Percentiles rank a stretch among this genome's conserved stretches.
Conservation (phyloP, 2,888 invertebrate genomes). For the Aethes cnicana region DNA sequence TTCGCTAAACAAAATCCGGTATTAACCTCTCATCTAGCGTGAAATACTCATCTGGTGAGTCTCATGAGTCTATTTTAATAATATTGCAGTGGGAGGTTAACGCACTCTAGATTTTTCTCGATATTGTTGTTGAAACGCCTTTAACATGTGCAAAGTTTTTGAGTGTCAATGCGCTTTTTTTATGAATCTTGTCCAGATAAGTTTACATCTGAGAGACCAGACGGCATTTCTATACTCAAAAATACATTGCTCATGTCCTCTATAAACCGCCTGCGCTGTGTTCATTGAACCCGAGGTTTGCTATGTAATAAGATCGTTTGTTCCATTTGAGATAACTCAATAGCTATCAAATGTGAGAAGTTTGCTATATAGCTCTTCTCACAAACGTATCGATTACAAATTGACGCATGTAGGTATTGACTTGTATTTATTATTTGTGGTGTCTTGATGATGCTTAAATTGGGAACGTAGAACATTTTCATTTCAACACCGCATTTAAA, state of each 20-base stretch:
- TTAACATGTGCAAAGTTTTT: constrained; percentile 5
- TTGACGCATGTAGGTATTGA: constrained; percentile 5
- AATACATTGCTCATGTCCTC: constrained; percentile 14
- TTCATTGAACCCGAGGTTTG: constrained; percentile 16
- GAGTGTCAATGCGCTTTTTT: too few relatives aligned
- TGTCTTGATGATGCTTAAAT: too few relatives aligned
- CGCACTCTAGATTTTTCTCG: neutral
- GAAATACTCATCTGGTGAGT: constrained; percentile 7
- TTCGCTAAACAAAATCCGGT: neutral
- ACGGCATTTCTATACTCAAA: constrained; percentile 1
- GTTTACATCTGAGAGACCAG: constrained; percentile 1
- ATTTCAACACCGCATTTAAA: too few relatives aligned
- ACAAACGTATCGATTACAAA: constrained; percentile 18
- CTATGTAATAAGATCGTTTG: constrained; percentile 24
- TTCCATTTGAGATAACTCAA: constrained; percentile 11
- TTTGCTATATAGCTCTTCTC: constrained; percentile 19
- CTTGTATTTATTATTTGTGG: too few relatives aligned
- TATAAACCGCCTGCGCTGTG: constrained; percentile 18
- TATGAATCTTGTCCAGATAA: too few relatives aligned
- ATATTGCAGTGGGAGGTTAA: constrained; percentile 3
- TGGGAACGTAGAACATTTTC: too few relatives aligned
- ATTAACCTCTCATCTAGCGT: neutral
- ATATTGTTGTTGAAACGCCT: too few relatives aligned
- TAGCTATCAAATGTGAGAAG: constrained; percentile 17
- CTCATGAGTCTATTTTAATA: neutral